phyloP scores from a whole-genome alignment of 2,888 invertebrate genomes.

The Thereva nobilitata region DNA sequence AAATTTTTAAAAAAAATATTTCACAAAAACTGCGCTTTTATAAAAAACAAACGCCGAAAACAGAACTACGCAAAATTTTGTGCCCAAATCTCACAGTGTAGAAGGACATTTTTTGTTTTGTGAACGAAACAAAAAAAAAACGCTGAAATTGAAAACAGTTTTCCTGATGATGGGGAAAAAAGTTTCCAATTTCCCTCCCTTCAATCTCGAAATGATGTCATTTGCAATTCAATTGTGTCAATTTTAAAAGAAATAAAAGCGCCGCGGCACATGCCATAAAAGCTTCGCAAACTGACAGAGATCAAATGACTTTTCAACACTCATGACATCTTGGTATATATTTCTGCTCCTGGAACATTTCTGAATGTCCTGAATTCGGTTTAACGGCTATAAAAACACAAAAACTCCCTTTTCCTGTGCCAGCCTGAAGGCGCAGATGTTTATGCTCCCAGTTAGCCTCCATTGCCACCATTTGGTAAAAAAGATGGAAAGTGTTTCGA shows the following conservation, averaged over 20 bases:
- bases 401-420: slow-evolving; percentile 9
- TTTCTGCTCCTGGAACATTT: neutral
- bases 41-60: too few relatives aligned
- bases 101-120: too few relatives aligned
- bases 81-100: too few relatives aligned
- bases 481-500: neutral
- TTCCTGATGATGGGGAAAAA: neutral
- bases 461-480: neutral
- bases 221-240: slow-evolving; percentile 32
- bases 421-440: slow-evolving; percentile 18
- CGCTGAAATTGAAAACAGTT: too few relatives aligned
- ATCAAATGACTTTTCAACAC: slow-evolving; percentile 26
- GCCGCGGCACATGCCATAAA: slow-evolving; percentile 11
- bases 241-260: slow-evolving; percentile 19
- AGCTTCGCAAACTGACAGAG: neutral
- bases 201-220: slow-evolving; percentile 27
- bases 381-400: slow-evolving; percentile 27
- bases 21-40: too few relatives aligned
- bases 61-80: too few relatives aligned
- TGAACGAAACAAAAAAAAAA: too few relatives aligned
- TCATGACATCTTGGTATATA: slow-evolving; percentile 22
- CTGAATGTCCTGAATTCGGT: slow-evolving; percentile 22
- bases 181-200: slow-evolving; percentile 20
- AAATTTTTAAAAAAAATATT: too few relatives aligned
- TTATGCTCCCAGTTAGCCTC: slow-evolving; percentile 21